Evolutionary conservation across 2,888 invertebrate species (phyloP).

Genomic region (Nomada flava): DNA sequence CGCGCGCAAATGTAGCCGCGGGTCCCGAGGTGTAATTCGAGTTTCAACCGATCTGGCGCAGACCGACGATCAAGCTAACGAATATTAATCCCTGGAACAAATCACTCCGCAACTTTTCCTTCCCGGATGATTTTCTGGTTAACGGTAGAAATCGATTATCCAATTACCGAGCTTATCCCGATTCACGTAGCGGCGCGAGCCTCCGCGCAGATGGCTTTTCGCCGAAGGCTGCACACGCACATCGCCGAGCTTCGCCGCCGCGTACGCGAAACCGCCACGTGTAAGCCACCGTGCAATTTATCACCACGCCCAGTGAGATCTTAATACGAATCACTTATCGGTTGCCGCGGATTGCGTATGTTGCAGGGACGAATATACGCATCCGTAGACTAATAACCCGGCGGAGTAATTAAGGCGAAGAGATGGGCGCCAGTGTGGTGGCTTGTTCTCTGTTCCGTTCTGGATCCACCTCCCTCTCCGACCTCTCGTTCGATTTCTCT

Average conservation of each 20-base stretch:
- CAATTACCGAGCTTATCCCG: conserved; percentile 57
- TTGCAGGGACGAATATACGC: conserved; percentile 37
- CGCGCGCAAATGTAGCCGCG: neutral
- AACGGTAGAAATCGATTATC: conserved; percentile 67
- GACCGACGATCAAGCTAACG: conserved; percentile 10
- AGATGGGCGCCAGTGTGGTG: conserved; percentile 51
- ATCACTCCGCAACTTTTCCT: conserved; percentile 38
- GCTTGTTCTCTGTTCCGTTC: conserved; percentile 43
- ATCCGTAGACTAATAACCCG: conserved; percentile 67
- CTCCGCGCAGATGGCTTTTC: conserved; percentile 54
- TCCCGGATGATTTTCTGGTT: conserved; percentile 45
- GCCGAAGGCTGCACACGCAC: conserved; percentile 54
- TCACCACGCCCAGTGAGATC: conserved; percentile 78
- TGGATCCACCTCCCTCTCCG: conserved; percentile 11
- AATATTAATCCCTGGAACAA: conserved; percentile 38
- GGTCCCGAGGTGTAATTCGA: neutral
- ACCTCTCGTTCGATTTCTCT: conserved; percentile 8
- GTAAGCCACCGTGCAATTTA: conserved; percentile 76
- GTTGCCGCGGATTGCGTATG: conserved; percentile 57
- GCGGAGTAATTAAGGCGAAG: conserved; percentile 73
- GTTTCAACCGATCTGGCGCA: neutral
- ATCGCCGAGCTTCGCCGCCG: neutral
- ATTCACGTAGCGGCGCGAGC: conserved; percentile 20
- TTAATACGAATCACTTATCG: conserved; percentile 79
- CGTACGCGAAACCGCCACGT: conserved; percentile 36